Percentiles rank a stretch among this genome's conserved stretches.
These are phyloP conservation scores for Geodia barretti DNA, from an alignment of 37 sponge, comb jelly and placozoan species.

Conservation along the genomic window DNA sequence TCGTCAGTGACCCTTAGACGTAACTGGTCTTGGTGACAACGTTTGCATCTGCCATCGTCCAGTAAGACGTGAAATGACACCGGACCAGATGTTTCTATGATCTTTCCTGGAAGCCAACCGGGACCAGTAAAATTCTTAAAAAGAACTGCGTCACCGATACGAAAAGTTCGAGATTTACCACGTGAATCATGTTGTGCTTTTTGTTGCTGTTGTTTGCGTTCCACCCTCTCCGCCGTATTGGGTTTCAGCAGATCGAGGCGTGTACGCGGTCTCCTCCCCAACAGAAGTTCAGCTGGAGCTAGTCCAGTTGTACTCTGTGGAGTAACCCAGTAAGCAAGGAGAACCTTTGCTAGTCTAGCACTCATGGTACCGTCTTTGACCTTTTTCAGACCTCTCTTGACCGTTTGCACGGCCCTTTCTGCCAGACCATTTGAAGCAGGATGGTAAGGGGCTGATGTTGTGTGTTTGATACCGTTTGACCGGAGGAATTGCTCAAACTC, in stretches of 20 bases:
- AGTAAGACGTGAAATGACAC: slow-evolving; percentile 11
- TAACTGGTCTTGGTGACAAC: slow-evolving; percentile 14
- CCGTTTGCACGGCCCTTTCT: neutral
- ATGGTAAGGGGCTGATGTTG: neutral
- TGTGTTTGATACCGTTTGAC: slow-evolving; percentile 7
- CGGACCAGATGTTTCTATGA: neutral
- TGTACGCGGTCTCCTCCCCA: slow-evolving; percentile 1
- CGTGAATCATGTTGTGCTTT: slow-evolving; percentile 7
- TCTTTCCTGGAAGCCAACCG: neutral
- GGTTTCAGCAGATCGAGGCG: slow-evolving; percentile 1
- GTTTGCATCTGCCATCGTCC: neutral
- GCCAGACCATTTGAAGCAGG: slow-evolving; percentile 12
- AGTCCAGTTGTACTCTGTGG: slow-evolving; percentile 10
- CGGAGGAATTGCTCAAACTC: slow-evolving; percentile 3
- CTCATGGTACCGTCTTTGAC: slow-evolving; percentile 4
- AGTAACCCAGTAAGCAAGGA: slow-evolving; percentile 2
- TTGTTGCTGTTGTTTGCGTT: slow-evolving; percentile 3
- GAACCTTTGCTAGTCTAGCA: slow-evolving; percentile 10
- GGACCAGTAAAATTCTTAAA: neutral
- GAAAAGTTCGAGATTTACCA: slow-evolving; percentile 1
- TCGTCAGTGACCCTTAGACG: too few species aligned
- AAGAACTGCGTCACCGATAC: slow-evolving; percentile 8
- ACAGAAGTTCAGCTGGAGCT: slow-evolving; percentile 1
- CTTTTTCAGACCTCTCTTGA: slow-evolving; percentile 12
- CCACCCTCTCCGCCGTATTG: slow-evolving; percentile 4